A percentile compares a stretch with the other conserved stretches of the same genome.
Evolutionary conservation across 2,888 invertebrate species (phyloP).

Genomic region (Caenorhabditis imperialis): DNA sequence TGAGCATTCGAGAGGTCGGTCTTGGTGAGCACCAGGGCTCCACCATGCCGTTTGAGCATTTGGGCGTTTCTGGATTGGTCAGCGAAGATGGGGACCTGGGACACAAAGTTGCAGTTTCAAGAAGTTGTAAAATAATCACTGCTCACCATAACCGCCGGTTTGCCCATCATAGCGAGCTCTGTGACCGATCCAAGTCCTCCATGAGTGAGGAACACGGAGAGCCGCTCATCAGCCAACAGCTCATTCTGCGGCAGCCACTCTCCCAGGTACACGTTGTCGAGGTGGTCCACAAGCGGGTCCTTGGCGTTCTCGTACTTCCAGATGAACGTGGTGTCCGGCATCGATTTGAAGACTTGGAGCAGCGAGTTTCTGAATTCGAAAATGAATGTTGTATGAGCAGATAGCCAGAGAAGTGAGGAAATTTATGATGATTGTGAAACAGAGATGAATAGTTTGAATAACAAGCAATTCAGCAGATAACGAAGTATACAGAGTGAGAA

Average conservation of each 20-base stretch:
- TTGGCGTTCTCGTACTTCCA: too few species aligned
- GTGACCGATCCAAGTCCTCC: constrained; percentile 35
- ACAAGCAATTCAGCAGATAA: too few species aligned
- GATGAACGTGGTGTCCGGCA: too few species aligned
- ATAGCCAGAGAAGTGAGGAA: neutral
- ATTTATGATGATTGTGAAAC: too few species aligned
- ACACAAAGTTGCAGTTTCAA: neutral
- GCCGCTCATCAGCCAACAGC: constrained; percentile 42
- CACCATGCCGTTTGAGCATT: constrained; percentile 54
- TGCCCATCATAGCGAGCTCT: constrained; percentile 36
- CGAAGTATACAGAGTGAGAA: too few species aligned
- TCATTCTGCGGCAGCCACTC: constrained; percentile 67
- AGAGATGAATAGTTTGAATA: too few species aligned
- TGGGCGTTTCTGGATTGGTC: constrained; percentile 43
- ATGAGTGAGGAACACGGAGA: constrained; percentile 42
- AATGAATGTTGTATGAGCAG: neutral
- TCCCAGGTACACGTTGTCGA: constrained; percentile 60
- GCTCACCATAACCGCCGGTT: constrained; percentile 38
- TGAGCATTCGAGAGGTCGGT: constrained; percentile 41
- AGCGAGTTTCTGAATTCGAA: too few species aligned
- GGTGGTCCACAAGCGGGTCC: too few species aligned
- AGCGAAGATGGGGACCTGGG: constrained; percentile 47
- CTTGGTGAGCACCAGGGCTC: constrained; percentile 53
- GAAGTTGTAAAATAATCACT: neutral
- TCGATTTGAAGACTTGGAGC: too few species aligned